phyloP scores from a whole-genome alignment of 2,888 invertebrate species.

The Oxycera nigricornis region DNA sequence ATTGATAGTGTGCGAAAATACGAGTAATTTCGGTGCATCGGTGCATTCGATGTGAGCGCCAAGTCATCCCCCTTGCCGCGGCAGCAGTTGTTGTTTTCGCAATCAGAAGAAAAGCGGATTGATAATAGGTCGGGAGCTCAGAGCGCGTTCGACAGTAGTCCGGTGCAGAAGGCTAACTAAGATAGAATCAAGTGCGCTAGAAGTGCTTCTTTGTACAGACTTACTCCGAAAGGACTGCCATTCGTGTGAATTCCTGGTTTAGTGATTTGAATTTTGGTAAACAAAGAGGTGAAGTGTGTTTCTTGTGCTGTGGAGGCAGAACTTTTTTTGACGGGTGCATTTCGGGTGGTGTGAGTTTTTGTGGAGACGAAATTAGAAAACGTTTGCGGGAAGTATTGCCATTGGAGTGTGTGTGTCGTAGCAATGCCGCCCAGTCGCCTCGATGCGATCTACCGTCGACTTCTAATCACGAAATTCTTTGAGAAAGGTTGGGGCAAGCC shows the following conservation, averaged over 20 bases:
- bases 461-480: conserved; percentile 90
- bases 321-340: no score
- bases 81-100: not conserved
- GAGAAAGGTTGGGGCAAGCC: conserved; percentile 97
- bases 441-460: conserved; percentile 83
- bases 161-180: not conserved
- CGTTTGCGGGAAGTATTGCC: no score
- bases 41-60: not conserved
- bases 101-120: conserved; percentile 4
- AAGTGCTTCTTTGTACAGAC: conserved; percentile 1
- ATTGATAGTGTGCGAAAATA: conserved; percentile 5
- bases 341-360: no score
- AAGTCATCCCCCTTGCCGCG: not conserved
- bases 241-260: no score
- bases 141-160: conserved; percentile 21
- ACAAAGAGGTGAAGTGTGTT: no score
- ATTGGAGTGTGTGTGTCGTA: no score
- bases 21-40: not conserved
- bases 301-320: no score
- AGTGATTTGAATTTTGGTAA: no score
- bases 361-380: no score
- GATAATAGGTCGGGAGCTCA: conserved; percentile 14
- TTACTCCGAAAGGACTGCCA: no score
- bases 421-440: conserved; percentile 70
- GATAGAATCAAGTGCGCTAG: not conserved